phyloP scores from a whole-genome alignment of 2,888 invertebrate species.

The Margaritifera margaritifera region DNA sequence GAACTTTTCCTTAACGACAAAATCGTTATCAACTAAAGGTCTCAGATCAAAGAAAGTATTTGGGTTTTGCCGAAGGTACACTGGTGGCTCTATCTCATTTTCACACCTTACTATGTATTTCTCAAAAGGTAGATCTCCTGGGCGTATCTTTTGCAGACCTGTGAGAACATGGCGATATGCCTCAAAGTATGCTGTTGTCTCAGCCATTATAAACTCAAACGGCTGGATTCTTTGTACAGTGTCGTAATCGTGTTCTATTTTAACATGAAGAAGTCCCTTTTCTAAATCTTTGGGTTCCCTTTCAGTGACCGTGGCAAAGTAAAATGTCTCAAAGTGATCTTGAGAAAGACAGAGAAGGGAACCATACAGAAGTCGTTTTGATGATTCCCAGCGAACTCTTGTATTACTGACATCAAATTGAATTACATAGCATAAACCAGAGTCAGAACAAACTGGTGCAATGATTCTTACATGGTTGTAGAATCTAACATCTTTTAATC shows the following conservation, averaged over 20 bases:
- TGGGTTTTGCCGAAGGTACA: conserved; percentile 35
- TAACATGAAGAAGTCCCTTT: conserved; percentile 54
- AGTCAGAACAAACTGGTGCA: conserved; percentile 20
- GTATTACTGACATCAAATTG: conserved; percentile 35
- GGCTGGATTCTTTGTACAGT: conserved; percentile 18
- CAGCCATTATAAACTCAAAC: conserved; percentile 78
- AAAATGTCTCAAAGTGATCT: conserved; percentile 80
- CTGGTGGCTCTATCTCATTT: conserved; percentile 41
- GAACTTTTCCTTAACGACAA: conserved; percentile 28
- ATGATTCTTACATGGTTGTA: conserved; percentile 33
- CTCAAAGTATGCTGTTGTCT: conserved; percentile 86
- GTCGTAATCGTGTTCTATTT: conserved; percentile 38
- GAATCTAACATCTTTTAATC: conserved; percentile 34
- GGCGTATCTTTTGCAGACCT: conserved; percentile 79
- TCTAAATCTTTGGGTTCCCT: conserved; percentile 47
- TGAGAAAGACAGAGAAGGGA: conserved; percentile 83
- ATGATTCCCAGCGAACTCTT: conserved; percentile 72
- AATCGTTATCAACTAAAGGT: conserved; percentile 45
- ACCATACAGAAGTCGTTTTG: conserved; percentile 81
- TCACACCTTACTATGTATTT: conserved; percentile 51
- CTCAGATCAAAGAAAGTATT: conserved; percentile 37
- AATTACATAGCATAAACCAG: conserved; percentile 29
- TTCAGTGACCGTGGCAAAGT: conserved; percentile 79
- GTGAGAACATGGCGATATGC: conserved; percentile 84
- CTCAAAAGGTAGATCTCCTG: conserved; percentile 51